These are phyloP conservation scores for Chelon labrosus DNA, from an alignment of 2,797 vertebrate species.

Conservation along the genomic window DNA sequence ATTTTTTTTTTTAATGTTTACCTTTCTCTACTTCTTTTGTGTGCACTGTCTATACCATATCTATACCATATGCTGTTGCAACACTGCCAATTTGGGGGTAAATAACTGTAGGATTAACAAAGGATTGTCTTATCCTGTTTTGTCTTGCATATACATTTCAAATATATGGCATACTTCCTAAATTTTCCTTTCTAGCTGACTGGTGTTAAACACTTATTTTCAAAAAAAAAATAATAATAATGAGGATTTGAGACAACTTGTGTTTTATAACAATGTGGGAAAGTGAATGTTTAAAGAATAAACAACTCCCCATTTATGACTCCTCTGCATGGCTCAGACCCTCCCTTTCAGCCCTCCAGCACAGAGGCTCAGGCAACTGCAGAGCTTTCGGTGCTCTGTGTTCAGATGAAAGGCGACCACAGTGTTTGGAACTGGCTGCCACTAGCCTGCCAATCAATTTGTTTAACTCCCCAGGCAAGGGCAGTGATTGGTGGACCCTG, in stretches of 20 bases:
- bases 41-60: no score
- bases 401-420: slow-evolving; percentile 67
- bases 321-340: slow-evolving; percentile 9
- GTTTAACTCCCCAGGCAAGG: slow-evolving; percentile 85
- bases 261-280: slow-evolving; percentile 32
- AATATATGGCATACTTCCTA: no score
- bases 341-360: slow-evolving; percentile 49
- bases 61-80: no score
- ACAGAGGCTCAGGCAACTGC: slow-evolving; percentile 2
- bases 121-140: no score
- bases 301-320: slow-evolving; percentile 23
- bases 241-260: slow-evolving; percentile 2
- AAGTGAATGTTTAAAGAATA: slow-evolving; percentile 42
- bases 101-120: no score
- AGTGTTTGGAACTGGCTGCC: slow-evolving; percentile 73
- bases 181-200: no score
- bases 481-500: slow-evolving; percentile 80
- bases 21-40: no score
- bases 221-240: no score
- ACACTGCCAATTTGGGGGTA: no score
- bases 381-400: slow-evolving; percentile 50
- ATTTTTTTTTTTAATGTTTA: no score
- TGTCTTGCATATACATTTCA: no score
- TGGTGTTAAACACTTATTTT: no score
- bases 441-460: slow-evolving; percentile 86